Evolutionary conservation across 2,888 invertebrate species (phyloP).

Genomic region (Dysmachus trigonus): DNA sequence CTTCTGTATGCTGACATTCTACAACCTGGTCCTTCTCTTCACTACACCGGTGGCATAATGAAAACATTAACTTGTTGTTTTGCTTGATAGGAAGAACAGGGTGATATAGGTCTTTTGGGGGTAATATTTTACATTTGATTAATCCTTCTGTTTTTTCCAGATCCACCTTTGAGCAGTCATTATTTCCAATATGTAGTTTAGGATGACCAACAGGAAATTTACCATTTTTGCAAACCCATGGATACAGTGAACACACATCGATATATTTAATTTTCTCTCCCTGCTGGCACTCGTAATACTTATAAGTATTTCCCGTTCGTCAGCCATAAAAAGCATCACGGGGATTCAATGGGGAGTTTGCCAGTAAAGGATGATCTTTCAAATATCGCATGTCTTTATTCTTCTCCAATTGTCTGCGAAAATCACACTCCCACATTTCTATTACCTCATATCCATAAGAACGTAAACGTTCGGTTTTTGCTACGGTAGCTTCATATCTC

Average conservation of each 20-base stretch:
- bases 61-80: slow-evolving; percentile 53
- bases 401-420: neutral
- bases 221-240: neutral
- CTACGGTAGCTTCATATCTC: neutral
- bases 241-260: slow-evolving; percentile 32
- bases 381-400: neutral
- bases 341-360: neutral
- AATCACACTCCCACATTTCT: slow-evolving; percentile 30
- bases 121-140: neutral
- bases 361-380: neutral
- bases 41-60: slow-evolving; percentile 52
- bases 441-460: no score
- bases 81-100: slow-evolving; percentile 54
- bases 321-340: neutral
- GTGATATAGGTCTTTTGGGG: slow-evolving; percentile 52
- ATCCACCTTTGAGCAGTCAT: neutral
- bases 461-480: no score
- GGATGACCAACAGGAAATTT: neutral
- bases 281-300: neutral
- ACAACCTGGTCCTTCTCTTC: no score
- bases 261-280: slow-evolving; percentile 37
- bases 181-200: neutral
- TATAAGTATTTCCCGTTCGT: neutral
- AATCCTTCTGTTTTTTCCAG: neutral
- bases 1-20: neutral